Percentiles rank a stretch among this genome's conserved stretches.
phyloP scores from a whole-genome alignment of 2,888 invertebrate species.

The Sialis lutaria region DNA sequence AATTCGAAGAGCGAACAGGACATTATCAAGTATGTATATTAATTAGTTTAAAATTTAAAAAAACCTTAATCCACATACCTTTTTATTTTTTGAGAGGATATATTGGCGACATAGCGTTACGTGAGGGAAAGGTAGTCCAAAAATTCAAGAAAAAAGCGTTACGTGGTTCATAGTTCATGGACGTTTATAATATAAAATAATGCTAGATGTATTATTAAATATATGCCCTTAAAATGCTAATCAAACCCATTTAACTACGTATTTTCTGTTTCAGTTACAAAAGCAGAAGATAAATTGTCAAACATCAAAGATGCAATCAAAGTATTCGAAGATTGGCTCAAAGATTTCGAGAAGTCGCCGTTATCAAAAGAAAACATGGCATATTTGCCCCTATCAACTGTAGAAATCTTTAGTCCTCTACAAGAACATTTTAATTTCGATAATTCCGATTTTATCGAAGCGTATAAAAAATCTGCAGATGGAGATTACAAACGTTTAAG shows the following conservation, averaged over 20 bases:
- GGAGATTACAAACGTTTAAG: conserved; percentile 60
- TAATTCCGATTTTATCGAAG: conserved; percentile 38
- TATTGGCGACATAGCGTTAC: too few relatives aligned
- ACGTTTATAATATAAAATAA: background rate
- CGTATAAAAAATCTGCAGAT: conserved; percentile 39
- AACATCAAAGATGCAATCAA: conserved; percentile 57
- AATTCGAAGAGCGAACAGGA: conserved; percentile 51
- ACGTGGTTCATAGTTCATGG: too few relatives aligned
- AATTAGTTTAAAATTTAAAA: background rate
- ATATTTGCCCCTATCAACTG: conserved; percentile 42
- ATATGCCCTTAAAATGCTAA: background rate
- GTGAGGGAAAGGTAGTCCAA: too few relatives aligned
- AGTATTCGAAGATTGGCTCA: conserved; percentile 53
- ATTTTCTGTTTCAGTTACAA: conserved; percentile 35
- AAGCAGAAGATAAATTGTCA: conserved; percentile 55
- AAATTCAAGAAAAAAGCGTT: too few relatives aligned
- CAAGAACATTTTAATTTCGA: conserved; percentile 33
- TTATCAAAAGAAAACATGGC: conserved; percentile 49
- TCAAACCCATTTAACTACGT: too few relatives aligned
- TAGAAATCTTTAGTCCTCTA: conserved; percentile 33
- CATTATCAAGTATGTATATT: conserved; percentile 37
- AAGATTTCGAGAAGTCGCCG: conserved; percentile 51
- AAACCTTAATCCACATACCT: background rate
- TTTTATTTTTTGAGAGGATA: too few relatives aligned
- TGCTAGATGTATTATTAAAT: background rate